A percentile compares a stretch with the other conserved stretches of the same genome.
Conservation (phyloP, 2,113 vertebrate genomes). For the Thinocorus orbignyianus region DNA sequence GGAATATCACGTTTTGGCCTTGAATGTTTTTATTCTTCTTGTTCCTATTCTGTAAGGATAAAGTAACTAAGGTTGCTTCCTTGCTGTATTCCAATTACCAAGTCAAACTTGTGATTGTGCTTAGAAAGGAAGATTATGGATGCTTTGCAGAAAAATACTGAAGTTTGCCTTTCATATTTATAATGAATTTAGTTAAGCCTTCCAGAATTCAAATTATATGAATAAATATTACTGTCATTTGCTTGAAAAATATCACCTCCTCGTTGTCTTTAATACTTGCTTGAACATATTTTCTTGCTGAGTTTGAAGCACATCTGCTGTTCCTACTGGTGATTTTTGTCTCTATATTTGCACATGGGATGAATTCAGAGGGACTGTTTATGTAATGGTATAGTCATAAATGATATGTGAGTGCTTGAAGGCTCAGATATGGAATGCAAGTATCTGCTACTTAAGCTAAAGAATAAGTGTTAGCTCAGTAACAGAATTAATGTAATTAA, state of each 20-base stretch:
- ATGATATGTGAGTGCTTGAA: neutral
- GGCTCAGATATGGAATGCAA: neutral
- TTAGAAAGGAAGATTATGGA: neutral
- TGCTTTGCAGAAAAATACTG: neutral
- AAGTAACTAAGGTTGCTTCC: neutral
- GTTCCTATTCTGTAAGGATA: neutral
- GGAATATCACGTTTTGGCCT: neutral
- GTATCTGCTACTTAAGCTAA: neutral
- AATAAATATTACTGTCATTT: neutral
- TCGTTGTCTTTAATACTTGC: neutral
- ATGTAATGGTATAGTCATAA: neutral
- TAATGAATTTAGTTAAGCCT: neutral
- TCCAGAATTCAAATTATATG: neutral
- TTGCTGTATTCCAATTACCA: neutral
- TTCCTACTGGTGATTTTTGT: neutral
- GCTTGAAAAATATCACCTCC: neutral
- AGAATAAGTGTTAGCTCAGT: neutral
- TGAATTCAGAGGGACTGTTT: neutral
- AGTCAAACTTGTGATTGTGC: neutral
- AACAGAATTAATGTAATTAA: neutral
- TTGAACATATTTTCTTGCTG: neutral
- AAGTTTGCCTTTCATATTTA: neutral
- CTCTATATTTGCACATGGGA: neutral
- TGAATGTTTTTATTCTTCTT: neutral
- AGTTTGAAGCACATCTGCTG: neutral